Conservation (phyloP, 2,888 invertebrate species). For the Stenchaetothrips biformis region DNA sequence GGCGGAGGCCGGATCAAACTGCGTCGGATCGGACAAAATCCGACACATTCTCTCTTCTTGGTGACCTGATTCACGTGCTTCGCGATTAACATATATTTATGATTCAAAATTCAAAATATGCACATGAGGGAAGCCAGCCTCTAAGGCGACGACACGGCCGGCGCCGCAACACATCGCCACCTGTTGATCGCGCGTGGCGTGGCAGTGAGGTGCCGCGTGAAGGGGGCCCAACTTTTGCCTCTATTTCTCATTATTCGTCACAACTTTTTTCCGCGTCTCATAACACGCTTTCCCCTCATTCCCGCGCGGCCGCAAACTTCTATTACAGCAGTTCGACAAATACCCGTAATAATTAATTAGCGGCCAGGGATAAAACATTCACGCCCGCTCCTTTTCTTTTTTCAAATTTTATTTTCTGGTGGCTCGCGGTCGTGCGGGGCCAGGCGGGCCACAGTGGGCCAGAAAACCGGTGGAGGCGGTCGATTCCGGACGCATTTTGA, state of each 20-base stretch:
- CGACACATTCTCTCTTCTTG: no score
- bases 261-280: not conserved
- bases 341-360: slow-evolving; percentile 15
- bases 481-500: no score
- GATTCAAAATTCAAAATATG: no score
- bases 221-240: not conserved
- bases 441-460: no score
- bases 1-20: no score
- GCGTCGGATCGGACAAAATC: no score
- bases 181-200: not conserved
- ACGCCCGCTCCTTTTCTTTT: no score
- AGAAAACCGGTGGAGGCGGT: no score
- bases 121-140: not conserved
- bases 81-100: no score
- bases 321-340: not conserved
- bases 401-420: no score
- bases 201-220: not conserved
- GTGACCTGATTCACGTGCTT: no score
- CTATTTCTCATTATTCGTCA: not conserved
- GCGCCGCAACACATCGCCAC: not conserved
- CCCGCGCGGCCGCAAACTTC: not conserved
- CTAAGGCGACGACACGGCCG: not conserved
- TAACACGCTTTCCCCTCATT: not conserved
- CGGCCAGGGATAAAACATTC: not conserved
- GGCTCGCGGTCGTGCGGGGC: no score